A percentile compares a stretch with the other conserved stretches of the same genome.
Evolutionary conservation across 2,888 invertebrate species (phyloP).

Genomic region (Teleogryllus oceanicus): DNA sequence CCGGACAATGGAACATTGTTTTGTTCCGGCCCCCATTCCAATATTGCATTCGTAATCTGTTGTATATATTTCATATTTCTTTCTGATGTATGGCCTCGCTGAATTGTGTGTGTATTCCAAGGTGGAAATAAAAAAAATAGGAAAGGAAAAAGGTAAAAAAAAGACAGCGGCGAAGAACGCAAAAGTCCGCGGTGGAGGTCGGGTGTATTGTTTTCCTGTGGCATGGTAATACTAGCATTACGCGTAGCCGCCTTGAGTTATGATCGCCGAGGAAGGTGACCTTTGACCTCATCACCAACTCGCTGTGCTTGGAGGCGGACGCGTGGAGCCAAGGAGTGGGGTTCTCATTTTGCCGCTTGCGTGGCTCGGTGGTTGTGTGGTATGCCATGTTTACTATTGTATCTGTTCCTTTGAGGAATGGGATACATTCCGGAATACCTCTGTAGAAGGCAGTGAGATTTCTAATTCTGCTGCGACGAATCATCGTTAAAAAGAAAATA

Average conservation of each 20-base stretch:
- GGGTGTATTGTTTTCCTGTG: not conserved
- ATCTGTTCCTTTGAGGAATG: too few species aligned
- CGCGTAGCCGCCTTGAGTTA: not conserved
- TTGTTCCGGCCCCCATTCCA: not conserved
- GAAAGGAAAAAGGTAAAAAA: not conserved
- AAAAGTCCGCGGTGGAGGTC: not conserved
- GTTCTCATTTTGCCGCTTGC: not conserved
- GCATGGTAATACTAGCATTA: not conserved
- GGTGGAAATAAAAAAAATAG: not conserved
- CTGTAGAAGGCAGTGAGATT: too few species aligned
- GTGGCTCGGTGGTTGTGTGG: not conserved
- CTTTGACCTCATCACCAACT: not conserved
- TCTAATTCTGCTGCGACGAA: too few species aligned
- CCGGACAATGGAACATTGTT: not conserved
- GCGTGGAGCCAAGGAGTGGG: not conserved
- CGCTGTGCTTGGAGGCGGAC: not conserved
- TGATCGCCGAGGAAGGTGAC: not conserved
- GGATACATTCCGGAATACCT: too few species aligned
- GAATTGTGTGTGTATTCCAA: conserved; percentile 3
- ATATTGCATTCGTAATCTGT: conserved; percentile 18
- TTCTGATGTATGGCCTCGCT: conserved; percentile 18
- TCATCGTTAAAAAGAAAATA: too few species aligned
- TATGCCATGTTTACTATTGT: too few species aligned
- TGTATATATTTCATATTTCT: conserved; percentile 7
- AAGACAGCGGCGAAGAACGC: not conserved